phyloP scores from a whole-genome alignment of 2,113 vertebrate genomes.

The Cyprinus carpio region DNA sequence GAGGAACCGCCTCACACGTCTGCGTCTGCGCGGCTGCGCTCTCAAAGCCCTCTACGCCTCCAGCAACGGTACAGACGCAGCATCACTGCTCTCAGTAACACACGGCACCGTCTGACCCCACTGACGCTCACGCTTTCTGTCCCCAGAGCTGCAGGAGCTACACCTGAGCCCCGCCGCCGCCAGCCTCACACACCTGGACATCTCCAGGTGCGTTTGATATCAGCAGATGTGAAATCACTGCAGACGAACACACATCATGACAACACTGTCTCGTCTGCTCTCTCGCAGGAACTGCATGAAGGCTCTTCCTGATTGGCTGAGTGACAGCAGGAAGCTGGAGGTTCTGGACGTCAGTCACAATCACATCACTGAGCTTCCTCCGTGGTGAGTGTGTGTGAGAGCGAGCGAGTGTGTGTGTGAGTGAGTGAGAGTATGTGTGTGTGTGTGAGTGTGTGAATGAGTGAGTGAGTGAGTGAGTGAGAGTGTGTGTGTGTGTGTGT shows the following conservation, averaged over 20 bases:
- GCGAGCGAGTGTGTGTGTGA: too few species aligned
- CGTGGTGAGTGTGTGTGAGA: slow-evolving; percentile 82
- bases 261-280: background rate
- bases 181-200: slow-evolving; percentile 88
- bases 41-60: slow-evolving; percentile 90
- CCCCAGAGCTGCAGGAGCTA: slow-evolving; percentile 85
- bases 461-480: too few species aligned
- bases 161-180: slow-evolving; percentile 89
- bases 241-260: background rate
- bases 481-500: too few species aligned
- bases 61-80: slow-evolving; percentile 76
- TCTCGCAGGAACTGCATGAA: slow-evolving; percentile 86
- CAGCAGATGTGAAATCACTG: background rate
- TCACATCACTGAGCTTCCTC: slow-evolving; percentile 87
- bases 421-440: too few species aligned
- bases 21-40: slow-evolving; percentile 84
- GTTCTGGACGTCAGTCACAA: slow-evolving; percentile 93
- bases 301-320: slow-evolving; percentile 90
- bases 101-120: too few species aligned
- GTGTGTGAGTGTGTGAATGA: too few species aligned
- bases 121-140: background rate
- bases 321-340: slow-evolving; percentile 92
- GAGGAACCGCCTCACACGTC: slow-evolving; percentile 83
- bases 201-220: slow-evolving; percentile 86
- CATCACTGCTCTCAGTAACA: background rate